Evolutionary conservation across 2,797 vertebrate species (phyloP).

Genomic region (Tarsius wallacei): DNA sequence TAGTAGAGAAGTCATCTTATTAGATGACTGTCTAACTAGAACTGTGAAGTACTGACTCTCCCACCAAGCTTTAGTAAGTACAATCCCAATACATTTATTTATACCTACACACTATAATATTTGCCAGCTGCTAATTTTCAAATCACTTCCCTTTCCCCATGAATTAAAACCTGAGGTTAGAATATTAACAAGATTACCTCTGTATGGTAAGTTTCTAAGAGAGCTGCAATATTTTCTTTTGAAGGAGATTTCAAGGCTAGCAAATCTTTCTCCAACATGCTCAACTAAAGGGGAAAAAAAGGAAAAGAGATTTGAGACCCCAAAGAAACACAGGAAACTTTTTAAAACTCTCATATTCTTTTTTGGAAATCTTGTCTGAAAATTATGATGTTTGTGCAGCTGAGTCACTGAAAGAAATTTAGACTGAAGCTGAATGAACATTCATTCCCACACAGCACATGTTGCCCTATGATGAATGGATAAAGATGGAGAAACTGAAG

Average conservation of each 20-base stretch:
- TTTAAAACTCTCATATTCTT: conserved; percentile 19
- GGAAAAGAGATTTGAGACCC: conserved; percentile 7
- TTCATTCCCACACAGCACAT: background rate
- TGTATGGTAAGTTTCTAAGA: conserved; percentile 94
- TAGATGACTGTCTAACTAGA: background rate
- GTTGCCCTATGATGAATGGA: background rate
- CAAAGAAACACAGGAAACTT: background rate
- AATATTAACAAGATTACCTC: conserved; percentile 91
- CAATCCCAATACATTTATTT: background rate
- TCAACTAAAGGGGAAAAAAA: conserved; percentile 89
- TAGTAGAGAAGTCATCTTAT: background rate
- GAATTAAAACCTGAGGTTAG: conserved; percentile 50
- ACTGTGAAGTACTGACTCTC: background rate
- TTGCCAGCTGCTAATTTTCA: background rate
- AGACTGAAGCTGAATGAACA: background rate
- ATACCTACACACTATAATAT: background rate
- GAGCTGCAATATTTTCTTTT: conserved; percentile 91
- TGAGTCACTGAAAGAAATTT: background rate
- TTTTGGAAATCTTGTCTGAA: conserved; percentile 42
- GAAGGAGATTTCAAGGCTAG: conserved; percentile 94
- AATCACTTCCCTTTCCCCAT: background rate
- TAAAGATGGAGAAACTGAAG: background rate
- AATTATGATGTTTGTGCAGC: background rate
- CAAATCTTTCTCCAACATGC: conserved; percentile 95
- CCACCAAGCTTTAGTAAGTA: background rate